Percentiles rank a stretch among this genome's conserved stretches.
These are phyloP conservation scores for Drosophila emarginata DNA, from an alignment of 2,888 invertebrate genomes.

Conservation along the genomic window DNA sequence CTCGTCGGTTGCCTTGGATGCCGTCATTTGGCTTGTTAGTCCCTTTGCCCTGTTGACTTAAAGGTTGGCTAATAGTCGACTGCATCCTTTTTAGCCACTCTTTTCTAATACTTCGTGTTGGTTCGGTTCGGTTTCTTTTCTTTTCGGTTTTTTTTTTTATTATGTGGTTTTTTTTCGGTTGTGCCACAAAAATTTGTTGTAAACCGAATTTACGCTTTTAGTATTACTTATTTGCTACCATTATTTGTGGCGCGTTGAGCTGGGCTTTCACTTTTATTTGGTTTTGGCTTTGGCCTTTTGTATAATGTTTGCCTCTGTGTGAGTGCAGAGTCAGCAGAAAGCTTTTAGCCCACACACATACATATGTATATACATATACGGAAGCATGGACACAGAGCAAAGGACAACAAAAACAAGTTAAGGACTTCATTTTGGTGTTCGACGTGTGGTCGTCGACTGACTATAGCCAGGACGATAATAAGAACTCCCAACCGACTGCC, in stretches of 20 bases:
- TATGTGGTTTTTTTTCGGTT: slow-evolving; percentile 12
- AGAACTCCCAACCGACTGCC: slow-evolving; percentile 22
- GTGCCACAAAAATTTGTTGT: slow-evolving; percentile 61
- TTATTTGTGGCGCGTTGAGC: slow-evolving; percentile 63
- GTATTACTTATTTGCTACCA: slow-evolving; percentile 71
- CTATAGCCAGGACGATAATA: slow-evolving; percentile 13
- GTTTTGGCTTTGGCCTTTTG: slow-evolving; percentile 53
- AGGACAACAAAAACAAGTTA: slow-evolving; percentile 16
- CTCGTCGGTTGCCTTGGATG: slow-evolving; percentile 68
- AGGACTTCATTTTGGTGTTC: slow-evolving; percentile 57
- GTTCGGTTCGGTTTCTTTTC: slow-evolving; percentile 14
- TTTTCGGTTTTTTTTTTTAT: slow-evolving; percentile 10
- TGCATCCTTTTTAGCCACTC: slow-evolving; percentile 39
- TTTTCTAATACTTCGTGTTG: not conserved
- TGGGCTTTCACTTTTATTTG: slow-evolving; percentile 57
- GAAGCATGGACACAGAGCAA: slow-evolving; percentile 33
- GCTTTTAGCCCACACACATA: slow-evolving; percentile 49
- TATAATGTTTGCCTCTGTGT: slow-evolving; percentile 47
- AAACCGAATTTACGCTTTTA: slow-evolving; percentile 71
- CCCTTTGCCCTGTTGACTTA: slow-evolving; percentile 60
- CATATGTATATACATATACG: slow-evolving; percentile 11
- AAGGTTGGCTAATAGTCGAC: slow-evolving; percentile 71
- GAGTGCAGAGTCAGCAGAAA: slow-evolving; percentile 37
- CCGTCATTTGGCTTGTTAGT: slow-evolving; percentile 68
- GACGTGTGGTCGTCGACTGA: slow-evolving; percentile 29